Conservation (phyloP, 2,113 vertebrate species). For the Thalassarche chlororhynchos region DNA sequence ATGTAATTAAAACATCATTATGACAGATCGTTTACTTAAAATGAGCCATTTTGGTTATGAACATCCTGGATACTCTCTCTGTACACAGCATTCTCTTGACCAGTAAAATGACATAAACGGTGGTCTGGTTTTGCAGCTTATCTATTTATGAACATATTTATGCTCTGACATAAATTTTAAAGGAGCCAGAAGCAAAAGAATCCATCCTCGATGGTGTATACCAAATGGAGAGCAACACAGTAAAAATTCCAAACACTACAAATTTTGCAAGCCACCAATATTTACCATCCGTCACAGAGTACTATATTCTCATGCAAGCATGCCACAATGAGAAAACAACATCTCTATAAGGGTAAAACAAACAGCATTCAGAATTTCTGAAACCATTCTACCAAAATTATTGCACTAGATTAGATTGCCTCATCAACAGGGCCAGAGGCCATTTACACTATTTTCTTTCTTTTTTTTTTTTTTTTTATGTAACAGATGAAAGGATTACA, state of each 20-base stretch:
- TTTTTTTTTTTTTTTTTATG: neutral
- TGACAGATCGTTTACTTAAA: neutral
- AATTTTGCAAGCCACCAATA: neutral
- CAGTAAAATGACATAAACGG: neutral
- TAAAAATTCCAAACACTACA: neutral
- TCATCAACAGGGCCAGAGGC: slow-evolving; percentile 46
- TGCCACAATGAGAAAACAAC: slow-evolving; percentile 7
- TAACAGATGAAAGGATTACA: slow-evolving; percentile 60
- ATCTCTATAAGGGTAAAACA: slow-evolving; percentile 50
- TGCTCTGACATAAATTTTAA: neutral
- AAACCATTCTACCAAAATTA: slow-evolving; percentile 47
- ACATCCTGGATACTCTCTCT: neutral
- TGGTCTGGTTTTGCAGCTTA: neutral
- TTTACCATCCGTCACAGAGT: neutral
- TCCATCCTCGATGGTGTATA: fast-evolving
- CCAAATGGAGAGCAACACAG: neutral
- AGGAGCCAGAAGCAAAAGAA: neutral
- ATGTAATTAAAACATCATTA: neutral
- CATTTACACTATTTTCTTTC: slow-evolving; percentile 35
- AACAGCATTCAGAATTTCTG: slow-evolving; percentile 35
- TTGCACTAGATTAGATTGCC: slow-evolving; percentile 57
- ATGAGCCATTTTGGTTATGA: neutral
- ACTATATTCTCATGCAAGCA: neutral
- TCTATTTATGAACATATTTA: neutral
- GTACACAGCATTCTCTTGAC: neutral